Percentiles rank a stretch among this genome's conserved stretches.
These are phyloP conservation scores for Puntigrus tetrazona DNA, from an alignment of 2,113 vertebrate genomes.

Conservation along the genomic window DNA sequence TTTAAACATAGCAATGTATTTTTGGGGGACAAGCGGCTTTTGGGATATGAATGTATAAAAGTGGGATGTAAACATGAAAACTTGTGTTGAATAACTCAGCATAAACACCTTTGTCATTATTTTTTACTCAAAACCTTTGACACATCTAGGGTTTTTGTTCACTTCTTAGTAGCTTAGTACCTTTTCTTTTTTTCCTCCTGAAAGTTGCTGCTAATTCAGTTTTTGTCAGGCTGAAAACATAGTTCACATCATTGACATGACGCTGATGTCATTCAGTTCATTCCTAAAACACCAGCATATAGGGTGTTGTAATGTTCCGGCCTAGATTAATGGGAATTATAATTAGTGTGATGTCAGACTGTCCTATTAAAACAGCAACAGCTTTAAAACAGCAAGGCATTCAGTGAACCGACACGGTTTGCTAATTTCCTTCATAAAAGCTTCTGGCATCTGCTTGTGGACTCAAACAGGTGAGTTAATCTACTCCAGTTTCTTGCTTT, in stretches of 20 bases:
- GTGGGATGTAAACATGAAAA: conserved; percentile 60
- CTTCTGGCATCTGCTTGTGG: neutral
- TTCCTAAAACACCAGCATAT: conserved; percentile 20
- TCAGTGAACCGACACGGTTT: neutral
- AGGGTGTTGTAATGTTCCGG: conserved; percentile 1
- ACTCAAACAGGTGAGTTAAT: neutral
- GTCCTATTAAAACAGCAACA: conserved; percentile 35
- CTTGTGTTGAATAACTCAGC: conserved; percentile 53
- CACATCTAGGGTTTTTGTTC: neutral
- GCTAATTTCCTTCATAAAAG: neutral
- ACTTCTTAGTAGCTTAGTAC: neutral
- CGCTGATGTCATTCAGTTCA: neutral
- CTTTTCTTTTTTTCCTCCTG: neutral
- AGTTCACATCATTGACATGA: neutral
- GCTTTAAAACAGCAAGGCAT: conserved; percentile 49
- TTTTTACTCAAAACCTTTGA: conserved; percentile 33
- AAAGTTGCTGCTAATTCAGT: neutral
- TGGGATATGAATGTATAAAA: conserved; percentile 61
- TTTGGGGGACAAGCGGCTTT: conserved; percentile 71
- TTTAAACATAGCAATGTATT: conserved; percentile 74
- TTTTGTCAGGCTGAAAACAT: neutral
- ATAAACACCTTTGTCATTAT: conserved; percentile 53
- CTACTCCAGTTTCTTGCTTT: neutral
- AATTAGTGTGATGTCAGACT: conserved; percentile 76
- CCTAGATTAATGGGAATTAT: conserved; percentile 39